Percentiles rank a stretch among this genome's conserved stretches.
Evolutionary conservation across 23 tunicate species (phyloP).

Genomic region (Styela clava): DNA sequence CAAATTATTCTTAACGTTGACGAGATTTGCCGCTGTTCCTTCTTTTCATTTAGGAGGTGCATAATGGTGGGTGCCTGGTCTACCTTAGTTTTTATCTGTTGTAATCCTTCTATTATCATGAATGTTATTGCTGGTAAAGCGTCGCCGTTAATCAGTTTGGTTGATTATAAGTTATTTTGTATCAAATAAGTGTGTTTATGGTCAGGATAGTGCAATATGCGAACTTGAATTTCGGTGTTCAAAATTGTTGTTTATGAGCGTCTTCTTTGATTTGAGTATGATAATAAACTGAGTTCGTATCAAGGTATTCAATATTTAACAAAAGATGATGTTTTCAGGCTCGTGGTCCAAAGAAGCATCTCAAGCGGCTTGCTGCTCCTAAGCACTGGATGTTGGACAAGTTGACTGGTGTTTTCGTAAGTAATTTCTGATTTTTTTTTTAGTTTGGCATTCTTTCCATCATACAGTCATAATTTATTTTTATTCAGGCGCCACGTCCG

Average conservation of each 20-base stretch:
- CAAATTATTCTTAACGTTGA: neutral
- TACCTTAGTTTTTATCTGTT: no score
- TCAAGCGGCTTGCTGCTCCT: conserved; percentile 98
- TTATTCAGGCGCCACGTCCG: conserved; percentile 86
- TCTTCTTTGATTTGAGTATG: no score
- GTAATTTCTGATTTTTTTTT: conserved; percentile 9
- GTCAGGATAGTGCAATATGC: no score
- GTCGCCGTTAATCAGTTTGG: no score
- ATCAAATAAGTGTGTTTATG: no score
- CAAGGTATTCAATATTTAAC: no score
- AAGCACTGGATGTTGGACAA: conserved; percentile 99
- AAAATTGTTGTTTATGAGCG: no score
- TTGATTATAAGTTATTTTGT: no score
- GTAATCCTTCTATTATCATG: no score
- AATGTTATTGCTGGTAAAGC: no score
- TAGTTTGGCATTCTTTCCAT: neutral
- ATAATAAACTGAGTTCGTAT: no score
- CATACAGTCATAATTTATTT: neutral
- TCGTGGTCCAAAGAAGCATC: conserved; percentile 99
- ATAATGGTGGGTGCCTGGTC: neutral
- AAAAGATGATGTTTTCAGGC: conserved; percentile 61
- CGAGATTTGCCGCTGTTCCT: neutral
- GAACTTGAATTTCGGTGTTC: no score
- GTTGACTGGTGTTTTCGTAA: conserved; percentile 97
- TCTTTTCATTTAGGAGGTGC: neutral